phyloP scores from a whole-genome alignment of 1,140 invertebrate genomes.

The Stenopsyche tienmushanensis region DNA sequence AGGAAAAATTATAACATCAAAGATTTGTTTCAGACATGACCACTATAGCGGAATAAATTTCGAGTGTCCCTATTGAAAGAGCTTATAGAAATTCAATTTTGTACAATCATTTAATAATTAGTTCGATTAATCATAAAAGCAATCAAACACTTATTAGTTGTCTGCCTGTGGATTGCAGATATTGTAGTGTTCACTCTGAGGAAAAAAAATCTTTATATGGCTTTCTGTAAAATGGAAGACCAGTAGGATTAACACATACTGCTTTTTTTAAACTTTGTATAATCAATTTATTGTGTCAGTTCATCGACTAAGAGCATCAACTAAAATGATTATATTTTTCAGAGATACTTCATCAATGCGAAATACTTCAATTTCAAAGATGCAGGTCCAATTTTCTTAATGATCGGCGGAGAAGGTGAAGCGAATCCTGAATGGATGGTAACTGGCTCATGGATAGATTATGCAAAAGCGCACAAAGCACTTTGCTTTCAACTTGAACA shows the following conservation, averaged over 20 bases:
- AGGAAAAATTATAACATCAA: too few species aligned
- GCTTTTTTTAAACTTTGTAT: not conserved
- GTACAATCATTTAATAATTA: too few species aligned
- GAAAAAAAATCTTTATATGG: too few species aligned
- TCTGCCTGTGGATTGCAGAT: not conserved
- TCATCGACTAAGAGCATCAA: not conserved
- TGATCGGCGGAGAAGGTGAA: conserved; percentile 84
- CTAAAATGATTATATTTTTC: conserved; percentile 35
- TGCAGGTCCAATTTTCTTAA: conserved; percentile 79
- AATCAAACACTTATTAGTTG: too few species aligned
- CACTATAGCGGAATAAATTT: too few species aligned
- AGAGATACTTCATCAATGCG: conserved; percentile 80
- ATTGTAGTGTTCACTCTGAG: too few species aligned
- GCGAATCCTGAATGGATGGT: conserved; percentile 78
- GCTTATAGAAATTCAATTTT: too few species aligned
- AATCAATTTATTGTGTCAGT: not conserved
- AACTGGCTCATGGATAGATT: conserved; percentile 80
- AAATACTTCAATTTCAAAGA: conserved; percentile 65
- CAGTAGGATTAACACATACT: not conserved
- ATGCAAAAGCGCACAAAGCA: conserved; percentile 77
- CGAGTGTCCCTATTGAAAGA: too few species aligned
- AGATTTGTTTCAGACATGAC: too few species aligned
- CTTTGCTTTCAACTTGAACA: conserved; percentile 88
- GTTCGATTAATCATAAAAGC: too few species aligned
- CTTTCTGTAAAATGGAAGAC: too few species aligned